Evolutionary conservation across 2,888 invertebrate species (phyloP), one percentile per base, ranked within the genome.

Genomic region (Leptinotarsa juncta): DNA sequence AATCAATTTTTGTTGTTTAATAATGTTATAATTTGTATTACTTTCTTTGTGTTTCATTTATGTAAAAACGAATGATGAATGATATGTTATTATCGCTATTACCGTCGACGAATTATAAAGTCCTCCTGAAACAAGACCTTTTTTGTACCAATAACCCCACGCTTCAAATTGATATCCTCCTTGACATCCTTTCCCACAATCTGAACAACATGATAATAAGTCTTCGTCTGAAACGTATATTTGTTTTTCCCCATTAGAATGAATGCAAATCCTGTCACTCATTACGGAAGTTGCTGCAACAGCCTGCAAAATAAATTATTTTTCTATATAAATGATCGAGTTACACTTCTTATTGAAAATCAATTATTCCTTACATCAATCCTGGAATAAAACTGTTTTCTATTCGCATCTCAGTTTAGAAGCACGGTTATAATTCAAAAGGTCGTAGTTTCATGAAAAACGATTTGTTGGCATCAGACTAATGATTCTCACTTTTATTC

Each of bases 281-380:
- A 96, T 96, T 2, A 95, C 94, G 86, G 95, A 95, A 1, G 94
- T 95, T 16, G 96, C 95, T 53, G 94, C 96, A 85, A 96, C 95
- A 4, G 96, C 96, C 91, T 91, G 79, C 4, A 80, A 75, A 78
- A 66, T 68, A 18, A 16, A 16, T 51, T 16, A 51, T 51, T 32
- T 32, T 32, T 10, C 2, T 32, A 0, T 5, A 32, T 5, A 32
- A 32, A 4, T 51, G 16, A 1, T 3, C 5, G 16, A 51, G 1
- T 51, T 16, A 3, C 0, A 32, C 7, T 32, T 32, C 32, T 32
- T 32, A 32, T 7, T 4, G 7, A 10, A 32, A 32, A 10, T 32
- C 32, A 32, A 32, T 32, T 0, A 32, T 32, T 32, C 32, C 32
- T 32, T 7, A 0, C 32, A 32, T 7, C 5, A 2, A 32, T 32